Evolutionary conservation across 2,888 invertebrate species (phyloP).

Genomic region (Perizoma affinitatum): DNA sequence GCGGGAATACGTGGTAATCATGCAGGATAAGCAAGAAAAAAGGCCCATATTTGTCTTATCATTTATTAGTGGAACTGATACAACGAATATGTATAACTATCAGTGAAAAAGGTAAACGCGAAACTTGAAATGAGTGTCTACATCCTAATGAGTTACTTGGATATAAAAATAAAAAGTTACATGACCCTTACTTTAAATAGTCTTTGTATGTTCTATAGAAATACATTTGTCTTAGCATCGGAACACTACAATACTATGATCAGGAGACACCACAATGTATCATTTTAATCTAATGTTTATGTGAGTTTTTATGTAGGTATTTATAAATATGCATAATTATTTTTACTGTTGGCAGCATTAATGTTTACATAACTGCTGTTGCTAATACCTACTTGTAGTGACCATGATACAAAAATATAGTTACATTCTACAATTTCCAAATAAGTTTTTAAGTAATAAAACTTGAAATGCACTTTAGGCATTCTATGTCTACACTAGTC

Average conservation of each 20-base stretch:
- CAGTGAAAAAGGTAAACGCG: slow-evolving; percentile 57
- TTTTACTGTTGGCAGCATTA: slow-evolving; percentile 32
- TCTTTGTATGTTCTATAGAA: slow-evolving; percentile 45
- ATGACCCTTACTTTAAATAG: slow-evolving; percentile 40
- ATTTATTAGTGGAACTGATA: slow-evolving; percentile 79
- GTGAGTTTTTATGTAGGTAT: slow-evolving; percentile 20
- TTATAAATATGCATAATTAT: slow-evolving; percentile 23
- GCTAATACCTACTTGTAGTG: slow-evolving; percentile 44
- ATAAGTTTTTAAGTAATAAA: slow-evolving; percentile 3
- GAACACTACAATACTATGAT: slow-evolving; percentile 42
- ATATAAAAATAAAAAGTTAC: slow-evolving; percentile 80
- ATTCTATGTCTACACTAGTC: slow-evolving; percentile 25
- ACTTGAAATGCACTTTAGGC: slow-evolving; percentile 29
- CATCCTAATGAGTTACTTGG: slow-evolving; percentile 56
- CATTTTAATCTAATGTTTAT: slow-evolving; percentile 35
- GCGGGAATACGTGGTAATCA: slow-evolving; percentile 60
- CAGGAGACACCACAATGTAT: slow-evolving; percentile 41
- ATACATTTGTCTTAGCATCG: slow-evolving; percentile 45
- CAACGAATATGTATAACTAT: slow-evolving; percentile 57
- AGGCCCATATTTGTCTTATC: slow-evolving; percentile 74
- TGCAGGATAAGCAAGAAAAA: slow-evolving; percentile 81
- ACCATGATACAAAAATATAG: slow-evolving; percentile 39
- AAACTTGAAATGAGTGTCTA: slow-evolving; percentile 55
- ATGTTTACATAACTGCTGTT: slow-evolving; percentile 35
- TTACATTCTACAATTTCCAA: slow-evolving; percentile 28